phyloP scores from a whole-genome alignment of 2,113 vertebrate species.

The Centropristis striata region DNA sequence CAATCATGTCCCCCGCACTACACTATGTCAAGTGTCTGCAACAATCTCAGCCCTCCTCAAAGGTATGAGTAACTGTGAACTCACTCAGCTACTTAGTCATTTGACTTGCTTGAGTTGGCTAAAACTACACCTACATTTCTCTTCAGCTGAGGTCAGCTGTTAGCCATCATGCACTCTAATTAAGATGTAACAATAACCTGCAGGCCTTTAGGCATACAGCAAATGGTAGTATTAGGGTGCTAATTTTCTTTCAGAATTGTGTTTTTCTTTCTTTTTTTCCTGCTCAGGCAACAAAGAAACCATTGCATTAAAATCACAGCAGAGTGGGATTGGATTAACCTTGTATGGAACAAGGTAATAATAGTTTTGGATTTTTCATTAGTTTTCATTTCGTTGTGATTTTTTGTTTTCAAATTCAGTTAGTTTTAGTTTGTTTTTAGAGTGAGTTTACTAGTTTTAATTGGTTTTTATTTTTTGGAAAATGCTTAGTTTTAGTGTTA shows the following conservation, averaged over 20 bases:
- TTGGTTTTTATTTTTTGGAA: too few species aligned
- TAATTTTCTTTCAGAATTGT: background rate
- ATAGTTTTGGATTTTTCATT: too few species aligned
- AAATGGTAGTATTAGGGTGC: background rate
- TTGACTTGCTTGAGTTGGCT: background rate
- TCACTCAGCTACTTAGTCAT: background rate
- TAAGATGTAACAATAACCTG: background rate
- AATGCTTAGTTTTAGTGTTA: too few species aligned
- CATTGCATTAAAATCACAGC: background rate
- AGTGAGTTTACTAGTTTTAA: too few species aligned
- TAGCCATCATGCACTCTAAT: background rate
- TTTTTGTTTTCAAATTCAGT: too few species aligned
- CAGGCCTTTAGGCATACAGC: background rate
- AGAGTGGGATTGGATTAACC: too few species aligned
- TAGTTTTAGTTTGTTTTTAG: too few species aligned
- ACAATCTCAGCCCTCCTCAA: background rate
- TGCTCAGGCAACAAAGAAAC: constrained; percentile 6
- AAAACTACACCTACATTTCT: background rate
- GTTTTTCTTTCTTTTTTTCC: background rate
- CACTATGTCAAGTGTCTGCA: constrained; percentile 2
- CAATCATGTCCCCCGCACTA: background rate
- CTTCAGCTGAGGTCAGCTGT: background rate
- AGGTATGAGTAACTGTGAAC: background rate
- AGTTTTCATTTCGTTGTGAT: too few species aligned
- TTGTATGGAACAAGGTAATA: too few species aligned